Base-by-base conservation (phyloP, 2,888 invertebrate genomes). In the Drosophila meridionalis region DNA sequence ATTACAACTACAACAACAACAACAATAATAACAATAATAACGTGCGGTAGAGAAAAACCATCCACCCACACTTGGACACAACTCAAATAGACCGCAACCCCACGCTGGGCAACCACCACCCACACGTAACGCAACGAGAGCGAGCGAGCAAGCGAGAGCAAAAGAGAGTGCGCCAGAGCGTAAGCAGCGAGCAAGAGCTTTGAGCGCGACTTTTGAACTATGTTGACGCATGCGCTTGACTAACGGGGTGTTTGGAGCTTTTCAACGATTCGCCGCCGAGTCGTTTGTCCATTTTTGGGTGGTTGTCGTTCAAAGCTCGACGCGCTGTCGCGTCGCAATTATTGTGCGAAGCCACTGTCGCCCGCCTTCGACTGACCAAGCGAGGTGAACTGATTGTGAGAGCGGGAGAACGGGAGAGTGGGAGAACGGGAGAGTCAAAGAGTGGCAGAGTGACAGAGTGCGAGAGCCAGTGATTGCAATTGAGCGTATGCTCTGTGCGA, bases 221-320 rank as follows among this genome's bases (percentile, higher is more conserved):
- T 66, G 61, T 38, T 45, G 59, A 26, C 69, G 68, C 89, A 84
- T 83, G 83, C 88, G 83, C 74, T 66, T 2, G 30, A 11, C 36
- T 26, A 43, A 55, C 69, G 65, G 80, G 83, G 77, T 83, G 66
- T 63, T 38, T 59, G 48, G 36, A 80, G 79, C 73, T 77, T 80
- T 68, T 28, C 45, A 50, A 32, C 59, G 45, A 56, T 58, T 57
- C 59, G 62, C 60, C 59, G 64, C 60, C 59, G 64, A 57, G 45
- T 74, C 72, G 76, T 68, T 83, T 72, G 84, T 78, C 85, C 85
- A 78, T 87, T 89, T 85, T 85, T 83, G 89, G 89, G 78, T 76
- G 76, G 84, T 77, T 77, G 70, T 63, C 78, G 57, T 57, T 40
- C 36, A 58, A 70, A 80, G 81, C 83, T 76, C 52, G 52, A 56